Conservation (phyloP, 2,113 vertebrate genomes). For the Hyaena hyaena region DNA sequence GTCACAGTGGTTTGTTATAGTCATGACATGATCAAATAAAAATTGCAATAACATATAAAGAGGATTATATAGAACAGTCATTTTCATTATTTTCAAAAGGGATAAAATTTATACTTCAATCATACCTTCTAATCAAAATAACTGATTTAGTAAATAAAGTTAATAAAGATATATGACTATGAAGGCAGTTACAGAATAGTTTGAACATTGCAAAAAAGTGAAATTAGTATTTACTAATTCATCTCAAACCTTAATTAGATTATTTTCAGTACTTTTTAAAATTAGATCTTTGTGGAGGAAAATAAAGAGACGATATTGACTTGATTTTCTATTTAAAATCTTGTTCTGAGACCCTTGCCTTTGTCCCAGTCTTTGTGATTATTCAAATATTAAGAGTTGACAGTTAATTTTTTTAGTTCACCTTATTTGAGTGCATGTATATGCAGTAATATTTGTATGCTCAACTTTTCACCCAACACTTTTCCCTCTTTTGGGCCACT, state of each 20-base stretch:
- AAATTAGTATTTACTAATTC: not conserved
- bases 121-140: not conserved
- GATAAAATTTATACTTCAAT: not conserved
- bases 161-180: not conserved
- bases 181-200: not conserved
- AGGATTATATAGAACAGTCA: not conserved
- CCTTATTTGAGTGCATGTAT: not conserved
- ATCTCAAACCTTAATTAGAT: not conserved
- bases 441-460: not conserved
- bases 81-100: not conserved
- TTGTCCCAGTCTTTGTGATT: not conserved
- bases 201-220: not conserved
- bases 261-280: not conserved
- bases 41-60: not conserved
- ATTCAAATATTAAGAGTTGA: not conserved
- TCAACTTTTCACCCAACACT: not conserved
- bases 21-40: not conserved
- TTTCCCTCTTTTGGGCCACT: not conserved
- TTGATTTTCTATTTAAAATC: not conserved
- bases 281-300: not conserved
- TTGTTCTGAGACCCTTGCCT: not conserved
- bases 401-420: not conserved
- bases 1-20: not conserved
- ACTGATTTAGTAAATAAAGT: not conserved
- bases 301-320: not conserved